Conservation (phyloP, 1,140 invertebrate genomes). For the Drosophila carrolli region DNA sequence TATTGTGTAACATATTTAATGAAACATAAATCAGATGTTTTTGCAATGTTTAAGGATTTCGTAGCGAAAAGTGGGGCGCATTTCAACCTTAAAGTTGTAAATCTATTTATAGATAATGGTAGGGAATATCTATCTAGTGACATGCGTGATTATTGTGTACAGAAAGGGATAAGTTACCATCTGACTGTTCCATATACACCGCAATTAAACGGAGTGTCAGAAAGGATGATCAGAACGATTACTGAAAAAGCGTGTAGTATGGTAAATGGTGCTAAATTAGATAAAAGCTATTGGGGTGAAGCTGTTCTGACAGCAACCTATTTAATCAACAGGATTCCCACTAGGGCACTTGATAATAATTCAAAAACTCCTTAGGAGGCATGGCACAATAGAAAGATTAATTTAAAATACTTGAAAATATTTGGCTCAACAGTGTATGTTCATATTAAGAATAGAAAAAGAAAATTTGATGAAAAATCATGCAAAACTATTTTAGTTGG, state of each 20-base stretch:
- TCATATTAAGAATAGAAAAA: conserved; percentile 11
- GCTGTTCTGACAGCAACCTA: conserved; percentile 14
- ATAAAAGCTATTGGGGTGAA: conserved; percentile 18
- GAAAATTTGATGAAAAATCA: conserved; percentile 23
- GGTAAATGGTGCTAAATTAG: conserved; percentile 14
- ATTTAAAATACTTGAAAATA: conserved; percentile 16
- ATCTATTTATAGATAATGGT: no score
- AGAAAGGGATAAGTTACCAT: no score
- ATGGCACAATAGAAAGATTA: conserved; percentile 10
- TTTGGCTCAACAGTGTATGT: conserved; percentile 11
- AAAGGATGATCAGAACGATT: no score
- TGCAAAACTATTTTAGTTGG: conserved; percentile 13
- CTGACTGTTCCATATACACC: no score
- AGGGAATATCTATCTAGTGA: no score
- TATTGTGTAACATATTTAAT: no score
- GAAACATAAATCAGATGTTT: no score
- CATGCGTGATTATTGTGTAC: no score
- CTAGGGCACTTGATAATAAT: conserved; percentile 4
- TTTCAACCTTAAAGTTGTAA: not conserved
- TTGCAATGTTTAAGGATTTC: no score
- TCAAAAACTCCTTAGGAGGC: conserved; percentile 7
- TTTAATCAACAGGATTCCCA: conserved; percentile 20
- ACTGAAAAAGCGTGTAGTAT: not conserved
- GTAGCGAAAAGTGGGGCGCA: conserved; percentile 58
- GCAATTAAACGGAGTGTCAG: no score